These are phyloP conservation scores for Stenodera caucasica DNA, from an alignment of 2,888 invertebrate genomes.

Conservation along the genomic window DNA sequence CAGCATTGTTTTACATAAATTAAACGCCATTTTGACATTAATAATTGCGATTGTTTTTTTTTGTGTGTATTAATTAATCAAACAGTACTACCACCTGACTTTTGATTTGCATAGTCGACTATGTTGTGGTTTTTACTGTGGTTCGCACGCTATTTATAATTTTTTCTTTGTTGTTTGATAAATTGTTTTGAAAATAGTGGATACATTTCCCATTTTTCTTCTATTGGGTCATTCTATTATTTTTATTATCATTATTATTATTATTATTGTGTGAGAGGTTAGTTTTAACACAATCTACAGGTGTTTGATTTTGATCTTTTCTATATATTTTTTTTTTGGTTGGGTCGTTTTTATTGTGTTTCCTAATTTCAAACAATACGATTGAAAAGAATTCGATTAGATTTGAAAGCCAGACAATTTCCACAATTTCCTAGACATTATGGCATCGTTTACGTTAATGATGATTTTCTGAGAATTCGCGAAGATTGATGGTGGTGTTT, in stretches of 20 bases:
- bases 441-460: neutral
- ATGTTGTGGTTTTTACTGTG: neutral
- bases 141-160: neutral
- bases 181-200: neutral
- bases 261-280: neutral
- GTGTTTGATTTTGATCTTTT: neutral
- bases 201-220: neutral
- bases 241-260: neutral
- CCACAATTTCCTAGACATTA: conserved; percentile 3
- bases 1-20: too few species aligned
- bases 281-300: neutral
- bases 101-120: neutral
- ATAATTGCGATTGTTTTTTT: too few species aligned
- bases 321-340: neutral
- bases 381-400: neutral
- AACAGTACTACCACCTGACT: neutral
- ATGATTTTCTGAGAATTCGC: neutral
- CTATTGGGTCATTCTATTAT: neutral
- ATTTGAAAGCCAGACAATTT: neutral
- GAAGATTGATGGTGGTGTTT: neutral
- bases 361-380: neutral
- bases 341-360: neutral
- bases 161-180: neutral
- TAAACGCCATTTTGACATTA: neutral
- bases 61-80: neutral